Base-by-base conservation (phyloP, 2,888 invertebrate genomes). In the Tipula vernalis region DNA sequence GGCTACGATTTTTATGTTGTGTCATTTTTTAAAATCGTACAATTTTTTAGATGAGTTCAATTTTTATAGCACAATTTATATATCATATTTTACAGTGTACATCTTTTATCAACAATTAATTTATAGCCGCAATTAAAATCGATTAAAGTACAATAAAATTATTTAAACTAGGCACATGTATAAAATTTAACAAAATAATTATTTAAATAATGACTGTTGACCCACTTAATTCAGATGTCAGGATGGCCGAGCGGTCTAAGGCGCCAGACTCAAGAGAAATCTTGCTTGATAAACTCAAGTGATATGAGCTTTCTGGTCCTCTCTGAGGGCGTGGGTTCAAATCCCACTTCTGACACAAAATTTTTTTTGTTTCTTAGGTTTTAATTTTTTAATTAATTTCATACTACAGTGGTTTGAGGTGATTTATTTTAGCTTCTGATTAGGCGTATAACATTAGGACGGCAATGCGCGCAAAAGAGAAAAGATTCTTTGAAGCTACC, bases 231-330 rank as follows among this genome's bases (percentile, higher is more conserved):
- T 6, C 6, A 6, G 5, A 39, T 39, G 86, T 86, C 86, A 86
- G 86, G 86, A 86, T 86, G 86, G 86, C 86, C 86, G 86, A 86
- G 86, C 86, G 86, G 86, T 86, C 86, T 86, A 86, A 86, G 86
- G 86, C 86, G 86, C 86, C 86, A 86, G 86, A 86, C 86, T 86
- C 86, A 86, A 86, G 47, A 71, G 71, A 2, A 28, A 71, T 87
- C 87, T 87, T 87, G 47, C 87, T 71, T 71, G 71, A 71, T 28
- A 28, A 71, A 71, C 8, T 71, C 71, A 71, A 71, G 10, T 71
- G 71, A 6, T 28, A 28, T 71, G 71, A 28, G 71, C 71, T 39
- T 44, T 44, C 44, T 44, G 39, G 39, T 39, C 39, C 39, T 39
- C 39, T 39, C 39, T 39, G 39, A 39, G 39, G 39, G 39, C 39